Percentiles rank a stretch among this genome's conserved stretches.
phyloP scores from a whole-genome alignment of 2,113 vertebrate genomes.

The Onychorhynchus coronatus region DNA sequence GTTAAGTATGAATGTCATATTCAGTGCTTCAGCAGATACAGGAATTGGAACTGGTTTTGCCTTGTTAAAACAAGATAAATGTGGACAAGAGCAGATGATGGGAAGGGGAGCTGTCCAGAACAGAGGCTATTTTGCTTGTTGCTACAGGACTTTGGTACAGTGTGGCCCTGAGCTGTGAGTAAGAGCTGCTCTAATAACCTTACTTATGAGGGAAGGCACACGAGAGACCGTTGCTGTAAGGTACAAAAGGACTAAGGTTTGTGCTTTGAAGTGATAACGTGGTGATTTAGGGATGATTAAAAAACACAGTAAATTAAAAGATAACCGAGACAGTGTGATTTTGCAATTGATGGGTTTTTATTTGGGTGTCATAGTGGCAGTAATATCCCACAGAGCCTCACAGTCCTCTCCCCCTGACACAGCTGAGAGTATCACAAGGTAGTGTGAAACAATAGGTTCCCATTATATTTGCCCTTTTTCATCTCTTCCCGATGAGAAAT shows the following conservation, averaged over 20 bases:
- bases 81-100: neutral
- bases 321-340: neutral
- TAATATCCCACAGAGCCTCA: neutral
- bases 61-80: neutral
- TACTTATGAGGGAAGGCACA: neutral
- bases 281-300: neutral
- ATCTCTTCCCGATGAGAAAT: constrained; percentile 3
- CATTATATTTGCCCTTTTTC: neutral
- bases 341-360: neutral
- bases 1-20: neutral
- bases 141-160: neutral
- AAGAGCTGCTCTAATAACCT: neutral
- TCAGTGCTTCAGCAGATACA: neutral
- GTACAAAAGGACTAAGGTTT: neutral
- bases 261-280: neutral
- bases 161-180: neutral
- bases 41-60: neutral
- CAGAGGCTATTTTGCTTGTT: neutral
- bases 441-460: neutral
- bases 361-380: neutral
- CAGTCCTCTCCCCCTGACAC: neutral
- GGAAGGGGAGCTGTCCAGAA: neutral
- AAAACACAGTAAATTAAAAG: neutral
- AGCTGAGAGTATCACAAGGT: neutral
- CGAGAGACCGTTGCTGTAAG: neutral